These are phyloP conservation scores for Pseudomyrmex pallidus DNA, from an alignment of 1,140 invertebrate genomes.

Conservation along the genomic window DNA sequence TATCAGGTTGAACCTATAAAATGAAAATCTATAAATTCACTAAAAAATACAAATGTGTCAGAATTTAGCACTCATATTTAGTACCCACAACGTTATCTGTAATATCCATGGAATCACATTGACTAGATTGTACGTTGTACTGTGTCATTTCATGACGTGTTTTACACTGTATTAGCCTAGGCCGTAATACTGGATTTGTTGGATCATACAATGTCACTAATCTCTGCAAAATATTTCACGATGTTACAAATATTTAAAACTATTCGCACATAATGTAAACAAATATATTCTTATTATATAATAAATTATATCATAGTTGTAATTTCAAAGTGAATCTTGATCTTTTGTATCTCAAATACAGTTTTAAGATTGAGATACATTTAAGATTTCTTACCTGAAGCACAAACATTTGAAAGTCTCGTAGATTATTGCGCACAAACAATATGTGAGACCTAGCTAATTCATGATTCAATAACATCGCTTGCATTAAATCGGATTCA, in stretches of 20 bases:
- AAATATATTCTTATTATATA: not conserved
- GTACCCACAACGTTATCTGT: conserved; percentile 79
- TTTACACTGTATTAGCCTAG: conserved; percentile 80
- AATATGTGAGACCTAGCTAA: conserved; percentile 81
- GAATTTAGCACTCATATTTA: not conserved
- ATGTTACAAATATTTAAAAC: not conserved
- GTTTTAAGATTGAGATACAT: too few relatives aligned
- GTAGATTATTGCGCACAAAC: conserved; percentile 81
- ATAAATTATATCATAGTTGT: not conserved
- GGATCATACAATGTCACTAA: conserved; percentile 85
- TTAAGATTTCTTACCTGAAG: conserved; percentile 77
- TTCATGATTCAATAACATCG: conserved; percentile 81
- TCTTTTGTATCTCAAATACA: not conserved
- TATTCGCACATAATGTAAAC: not conserved
- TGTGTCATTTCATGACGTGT: conserved; percentile 79
- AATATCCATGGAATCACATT: conserved; percentile 82
- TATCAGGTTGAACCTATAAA: conserved; percentile 77
- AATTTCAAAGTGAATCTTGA: not conserved
- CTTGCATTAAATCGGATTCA: conserved; percentile 83
- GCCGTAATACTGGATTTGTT: conserved; percentile 84
- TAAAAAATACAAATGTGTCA: too few relatives aligned
- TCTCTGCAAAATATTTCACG: conserved; percentile 74
- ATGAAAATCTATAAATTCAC: not conserved
- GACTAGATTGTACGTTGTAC: conserved; percentile 81
- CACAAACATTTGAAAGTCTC: conserved; percentile 80